Evolutionary conservation across 2,888 invertebrate genomes (phyloP), one percentile per base, ranked within the genome.

Genomic region (Coenonympha glycerion): DNA sequence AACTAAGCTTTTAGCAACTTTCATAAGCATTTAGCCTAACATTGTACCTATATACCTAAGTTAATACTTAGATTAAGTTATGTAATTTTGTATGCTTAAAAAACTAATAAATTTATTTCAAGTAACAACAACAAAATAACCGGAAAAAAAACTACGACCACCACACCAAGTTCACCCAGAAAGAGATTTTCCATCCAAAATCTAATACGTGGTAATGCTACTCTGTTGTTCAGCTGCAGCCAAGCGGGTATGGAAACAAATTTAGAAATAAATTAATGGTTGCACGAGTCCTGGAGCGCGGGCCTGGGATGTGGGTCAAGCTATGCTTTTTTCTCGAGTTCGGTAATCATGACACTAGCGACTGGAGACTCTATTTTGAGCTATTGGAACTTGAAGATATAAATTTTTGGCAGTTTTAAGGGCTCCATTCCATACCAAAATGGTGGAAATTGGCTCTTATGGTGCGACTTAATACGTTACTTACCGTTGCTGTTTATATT

Each of bases 201-300:
- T 8, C 16, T 3, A 24, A 16, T 18, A 24, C n/a, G 4, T 45
- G 45, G 33, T 24, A 18, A 24, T 34, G n/a, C 11, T 45, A 45
- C n/a, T 57, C 65, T 63, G 56, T 65, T 57, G 65, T 69, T 56
- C 41, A 50, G 50, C 69, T 76, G 71, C 71, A 70, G 64, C 53
- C 53, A 47, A 36, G 41, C 44, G 45, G 42, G 45, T 49, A 57
- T 49, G 52, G 54, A 55, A 55, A 57, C 57, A 53, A 55, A 53
- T 47, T 55, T 57, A 47, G 49, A 55, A 40, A 53, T 56, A 53
- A 53, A 55, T 54, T 54, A 53, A 53, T 53, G 47, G 18, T 37
- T 21, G 49, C 53, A 47, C 49, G 34, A 53, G 42, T 45, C 21
- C 34, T 21, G 42, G 24, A n/a, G n/a, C n/a, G n/a, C n/a, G n/a